These are phyloP conservation scores for Anagrus nilaparvatae DNA, from an alignment of 1,140 invertebrate species.

Conservation along the genomic window DNA sequence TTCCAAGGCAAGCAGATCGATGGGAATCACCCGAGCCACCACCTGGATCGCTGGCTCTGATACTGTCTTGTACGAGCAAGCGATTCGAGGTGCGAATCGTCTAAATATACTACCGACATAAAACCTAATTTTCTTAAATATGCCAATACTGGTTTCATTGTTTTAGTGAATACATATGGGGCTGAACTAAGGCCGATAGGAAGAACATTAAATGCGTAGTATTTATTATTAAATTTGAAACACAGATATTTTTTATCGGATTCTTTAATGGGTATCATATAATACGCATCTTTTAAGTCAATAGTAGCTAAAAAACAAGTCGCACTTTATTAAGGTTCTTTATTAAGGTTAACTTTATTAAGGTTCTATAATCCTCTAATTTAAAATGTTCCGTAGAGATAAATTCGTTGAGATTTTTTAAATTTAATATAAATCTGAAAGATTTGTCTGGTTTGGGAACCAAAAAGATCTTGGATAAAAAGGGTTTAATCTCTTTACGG, in stretches of 20 bases:
- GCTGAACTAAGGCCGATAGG: constrained; percentile 17
- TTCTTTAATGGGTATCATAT: constrained; percentile 7
- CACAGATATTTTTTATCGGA: constrained; percentile 1
- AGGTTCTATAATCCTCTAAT: constrained; percentile 18
- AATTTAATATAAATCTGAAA: constrained; percentile 22
- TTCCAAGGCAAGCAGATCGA: too few relatives aligned
- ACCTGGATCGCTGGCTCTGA: too few relatives aligned
- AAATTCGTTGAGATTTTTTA: constrained; percentile 23
- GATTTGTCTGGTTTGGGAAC: constrained; percentile 15
- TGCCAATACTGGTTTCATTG: constrained; percentile 19
- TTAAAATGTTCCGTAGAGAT: constrained; percentile 21
- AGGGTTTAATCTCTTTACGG: background rate
- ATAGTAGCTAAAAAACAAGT: constrained; percentile 6
- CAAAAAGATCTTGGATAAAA: constrained; percentile 16
- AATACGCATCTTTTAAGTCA: constrained; percentile 11
- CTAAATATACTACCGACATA: constrained; percentile 7
- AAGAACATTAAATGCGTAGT: constrained; percentile 8
- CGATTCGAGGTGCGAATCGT: background rate
- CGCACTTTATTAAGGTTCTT: too few relatives aligned
- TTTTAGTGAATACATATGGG: constrained; percentile 22
- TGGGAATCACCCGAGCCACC: too few relatives aligned
- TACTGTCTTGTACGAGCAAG: too few relatives aligned
- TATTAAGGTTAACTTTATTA: background rate
- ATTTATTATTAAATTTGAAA: constrained; percentile 4
- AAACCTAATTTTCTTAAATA: constrained; percentile 6